phyloP scores from a whole-genome alignment of 23 tunicate species.

The Botrylloides violaceus region DNA sequence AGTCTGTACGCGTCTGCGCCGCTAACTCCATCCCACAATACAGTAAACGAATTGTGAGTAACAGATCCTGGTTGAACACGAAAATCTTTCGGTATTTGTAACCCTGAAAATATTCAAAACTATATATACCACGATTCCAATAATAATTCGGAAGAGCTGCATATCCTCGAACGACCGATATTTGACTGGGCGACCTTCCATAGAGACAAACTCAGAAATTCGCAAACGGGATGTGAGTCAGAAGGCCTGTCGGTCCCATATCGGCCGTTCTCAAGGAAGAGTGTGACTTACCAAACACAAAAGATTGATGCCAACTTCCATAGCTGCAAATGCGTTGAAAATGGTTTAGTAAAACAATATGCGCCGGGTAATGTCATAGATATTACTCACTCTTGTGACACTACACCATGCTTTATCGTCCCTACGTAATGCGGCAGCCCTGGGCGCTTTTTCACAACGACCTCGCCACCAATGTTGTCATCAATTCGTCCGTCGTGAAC shows the following conservation, averaged over 20 bases:
- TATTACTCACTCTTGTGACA: conserved; percentile 59
- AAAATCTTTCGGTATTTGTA: conserved; percentile 49
- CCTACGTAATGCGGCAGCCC: conserved; percentile 64
- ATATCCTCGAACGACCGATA: too few species aligned
- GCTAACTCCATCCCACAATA: conserved; percentile 60
- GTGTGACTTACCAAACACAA: conserved; percentile 85
- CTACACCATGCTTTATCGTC: conserved; percentile 46
- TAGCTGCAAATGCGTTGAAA: conserved; percentile 35
- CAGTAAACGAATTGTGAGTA: conserved; percentile 18
- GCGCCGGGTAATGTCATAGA: neutral
- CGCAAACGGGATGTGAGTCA: too few species aligned
- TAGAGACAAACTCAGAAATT: too few species aligned
- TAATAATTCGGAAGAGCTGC: too few species aligned
- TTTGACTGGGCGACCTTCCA: too few species aligned
- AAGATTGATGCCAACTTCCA: conserved; percentile 49
- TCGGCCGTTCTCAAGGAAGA: neutral
- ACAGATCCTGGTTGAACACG: conserved; percentile 42
- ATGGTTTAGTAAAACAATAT: neutral
- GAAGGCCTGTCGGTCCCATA: too few species aligned
- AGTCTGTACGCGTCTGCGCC: conserved; percentile 74
- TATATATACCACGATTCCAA: too few species aligned
- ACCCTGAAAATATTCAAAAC: conserved; percentile 24
- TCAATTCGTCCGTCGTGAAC: conserved; percentile 79
- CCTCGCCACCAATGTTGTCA: conserved; percentile 69
- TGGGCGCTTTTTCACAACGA: conserved; percentile 49